A percentile compares a stretch with the other conserved stretches of the same genome.
These are phyloP conservation scores for Tachysurus vachellii DNA, from an alignment of 2,113 vertebrate genomes.

Conservation along the genomic window DNA sequence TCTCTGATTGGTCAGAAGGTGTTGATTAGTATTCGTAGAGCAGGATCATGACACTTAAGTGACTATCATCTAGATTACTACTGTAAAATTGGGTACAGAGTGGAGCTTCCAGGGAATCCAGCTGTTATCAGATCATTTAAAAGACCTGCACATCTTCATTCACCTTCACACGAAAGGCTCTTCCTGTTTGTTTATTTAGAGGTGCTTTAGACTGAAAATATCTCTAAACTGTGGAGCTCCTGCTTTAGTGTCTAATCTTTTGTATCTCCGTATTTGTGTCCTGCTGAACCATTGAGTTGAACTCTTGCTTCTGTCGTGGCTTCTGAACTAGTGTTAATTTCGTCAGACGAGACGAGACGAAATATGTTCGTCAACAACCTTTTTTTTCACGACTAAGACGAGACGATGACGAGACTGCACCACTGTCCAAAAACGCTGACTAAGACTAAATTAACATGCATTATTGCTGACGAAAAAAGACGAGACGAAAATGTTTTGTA, in stretches of 20 bases:
- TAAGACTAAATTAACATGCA: too few relatives aligned
- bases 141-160: background rate
- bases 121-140: background rate
- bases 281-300: background rate
- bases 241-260: background rate
- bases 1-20: background rate
- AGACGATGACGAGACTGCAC: too few relatives aligned
- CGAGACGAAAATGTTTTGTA: too few relatives aligned
- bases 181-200: background rate
- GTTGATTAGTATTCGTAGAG: background rate
- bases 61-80: background rate
- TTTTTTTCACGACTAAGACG: too few relatives aligned
- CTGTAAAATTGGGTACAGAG: background rate
- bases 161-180: background rate
- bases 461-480: too few relatives aligned
- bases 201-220: background rate
- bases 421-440: too few relatives aligned
- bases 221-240: background rate
- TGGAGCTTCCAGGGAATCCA: background rate
- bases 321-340: too few relatives aligned
- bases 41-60: background rate
- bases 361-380: too few relatives aligned
- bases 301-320: background rate
- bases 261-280: background rate
- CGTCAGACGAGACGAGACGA: too few relatives aligned